Evolutionary conservation across 2,888 invertebrate species (phyloP), one percentile per base, ranked within the genome.

Genomic region (Tipula lateralis): DNA sequence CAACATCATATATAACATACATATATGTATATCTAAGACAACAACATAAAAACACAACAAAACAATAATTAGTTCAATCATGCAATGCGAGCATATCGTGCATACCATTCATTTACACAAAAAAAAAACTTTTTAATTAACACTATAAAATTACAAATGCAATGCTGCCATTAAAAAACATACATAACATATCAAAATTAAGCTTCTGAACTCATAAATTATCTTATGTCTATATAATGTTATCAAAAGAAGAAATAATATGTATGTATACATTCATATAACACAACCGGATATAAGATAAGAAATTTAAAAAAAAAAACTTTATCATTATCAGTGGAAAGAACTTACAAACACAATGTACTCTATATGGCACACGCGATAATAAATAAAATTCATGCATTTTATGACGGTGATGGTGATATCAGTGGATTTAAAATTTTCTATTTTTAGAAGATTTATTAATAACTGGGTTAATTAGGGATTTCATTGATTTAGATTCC

Each of bases 101-200:
- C 24, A 1, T 12, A 24, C 66, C 66, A 66, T 12, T 24, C 66
- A 66, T 66, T 66, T 66, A 36, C 32, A 32, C 36, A 36, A 44
- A 44, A 39, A 50, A 66, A 66, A 66, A 66, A 66, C 66, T 66
- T 66, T 66, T 66, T 66, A 66, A 66, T 66, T 66, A 66, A 66
- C 66, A 66, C 66, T 66, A 66, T 66, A 66, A 66, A 24, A 24
- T 9, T 66, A 66, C 44, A 44, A 24, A 66, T 66, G 66, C 66
- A 66, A 66, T 66, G 24, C 66, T 66, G 66, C 66, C 66, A 66
- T 66, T 24, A 24, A 66, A 19, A 7, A 24, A 66, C 7, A 24
- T 24, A 24, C 24, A 66, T 24, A 12, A n/a, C 16, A 44, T 12
- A 66, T 66, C 66, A 66, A 66, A 66, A 66, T 66, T 66, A 66